Base-by-base conservation (phyloP, 2,113 vertebrate species). In the Rattus norvegicus region DNA sequence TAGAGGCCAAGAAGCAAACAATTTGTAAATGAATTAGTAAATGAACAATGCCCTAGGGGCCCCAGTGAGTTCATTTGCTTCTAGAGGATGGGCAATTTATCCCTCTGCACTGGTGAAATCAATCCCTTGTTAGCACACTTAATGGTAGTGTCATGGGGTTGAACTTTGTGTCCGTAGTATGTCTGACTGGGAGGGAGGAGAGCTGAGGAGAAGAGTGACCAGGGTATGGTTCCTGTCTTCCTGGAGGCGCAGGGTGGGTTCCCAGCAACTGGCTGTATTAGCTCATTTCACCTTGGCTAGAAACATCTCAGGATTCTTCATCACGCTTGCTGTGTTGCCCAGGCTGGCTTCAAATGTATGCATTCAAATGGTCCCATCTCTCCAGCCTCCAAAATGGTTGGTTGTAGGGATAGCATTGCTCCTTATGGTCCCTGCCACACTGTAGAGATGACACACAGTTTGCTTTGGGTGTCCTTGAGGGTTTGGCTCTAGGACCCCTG, bases 11-110 rank as follows among this genome's bases (percentile, higher is more conserved):
- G 93, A 84, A 96, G 93, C 92, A 97, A 97, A 96, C 97, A 95
- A 94, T 96, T 95, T 84, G 86, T 94, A 96, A 96, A 96, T 97
- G 90, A 97, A 97, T 97, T 96, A 97, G 95, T 92, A 96, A 96
- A 92, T 91, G 88, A 93, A 96, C 90, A 92, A 94, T 94, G 67
- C 91, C 91, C 93, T 70, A 59, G 85, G 89, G 96, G 52, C 52
- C n/a, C 67, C 91, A 84, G 54, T 95, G 72, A 97, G 93, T 97
- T 97, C 75, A 95, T 97, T 90, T 94, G 88, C 80, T 96, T 94
- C 94, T 65, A 77, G 67, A 97, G 94, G 93, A 96, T 93, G 87
- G 94, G 85, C 94, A 91, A 96, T 94, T 97, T 94, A 80, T 86
- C 88, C 94, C 95, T 90, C 65, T 70, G 69, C 87, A 84, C 73